Evolutionary conservation across 2,113 vertebrate species (phyloP), one percentile per base, ranked within the genome.

Genomic region (Excalfactoria chinensis): DNA sequence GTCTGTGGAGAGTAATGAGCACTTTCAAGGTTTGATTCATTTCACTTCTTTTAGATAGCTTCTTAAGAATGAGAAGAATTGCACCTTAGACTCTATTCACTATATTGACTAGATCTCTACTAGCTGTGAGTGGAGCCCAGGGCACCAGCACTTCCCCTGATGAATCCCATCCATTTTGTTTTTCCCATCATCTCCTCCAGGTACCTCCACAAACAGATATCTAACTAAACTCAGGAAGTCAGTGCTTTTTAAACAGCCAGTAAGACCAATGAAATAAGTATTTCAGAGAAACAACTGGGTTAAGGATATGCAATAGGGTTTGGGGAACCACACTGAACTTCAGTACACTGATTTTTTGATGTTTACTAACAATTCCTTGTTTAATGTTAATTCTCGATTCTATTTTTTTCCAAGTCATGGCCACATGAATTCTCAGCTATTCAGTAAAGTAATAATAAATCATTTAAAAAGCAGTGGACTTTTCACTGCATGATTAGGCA

Each of bases 1-100:
- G 41, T 84, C 73, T 56, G 11, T 56, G 73, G 76, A 94, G 56
- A 93, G 32, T 90, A 80, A 71, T 66, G 34, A 56, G 51, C 20
- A 21, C 22, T 94, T 95, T 63, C 69, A 92, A 86, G 69, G 40
- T 86, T 86, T 88, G 73, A 88, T 92, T 90, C 51, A 75, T 95
- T 92, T 88, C 62, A 68, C 34, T 84, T 88, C 78, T 93, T 62
- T 44, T 64, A 67, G 85, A 80, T 60, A 77, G 51, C 46, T 95
- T 66, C 77, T 95, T 90, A 81, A 78, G 53, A 73, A 88, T 19
- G 40, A 95, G 62, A 88, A 1, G 85, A 93, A 90, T 81, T 28
- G 25, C 34, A 51, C 66, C 84, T 88, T 58, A 67, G 35, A 55
- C 28, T 89, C 40, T 70, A 32, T 48, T 71, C 34, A 40, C 51